Base-by-base conservation (phyloP, 2,797 vertebrate species). In the Trachurus trachurus region DNA sequence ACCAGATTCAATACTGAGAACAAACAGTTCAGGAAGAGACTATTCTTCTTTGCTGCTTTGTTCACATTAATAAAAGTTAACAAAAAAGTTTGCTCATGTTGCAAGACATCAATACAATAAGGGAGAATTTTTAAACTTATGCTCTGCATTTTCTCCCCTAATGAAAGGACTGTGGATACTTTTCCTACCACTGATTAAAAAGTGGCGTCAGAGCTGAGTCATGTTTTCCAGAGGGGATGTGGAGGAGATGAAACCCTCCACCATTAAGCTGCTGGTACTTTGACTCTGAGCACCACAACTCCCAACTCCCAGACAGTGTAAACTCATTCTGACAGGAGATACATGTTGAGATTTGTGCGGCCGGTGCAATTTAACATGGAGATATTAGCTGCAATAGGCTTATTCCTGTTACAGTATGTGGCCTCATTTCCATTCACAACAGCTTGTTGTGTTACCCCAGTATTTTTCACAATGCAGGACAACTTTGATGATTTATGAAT, bases 401-500 rank as follows among this genome's bases (percentile, higher is more conserved):
- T 49, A 7, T 8, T 0, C 21, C 47, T 40, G 0, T 54, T 64
- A 39, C 17, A 61, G 22, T 42, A 15, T 22, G 21, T 71, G 60
- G 39, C 71, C 57, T 76, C 10, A 45, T 81, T 85, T 71, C 10
- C 37, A 76, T 81, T 44, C 63, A 54, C 19, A 62, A 67, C 49
- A 56, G 42, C 57, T 64, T 71, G 53, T 29, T 80, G 52, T 50
- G 53, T 71, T 66, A 45, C 5, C 39, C 8, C 39, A 7, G 17
- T 56, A 47, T 76, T 78, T 81, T 62, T 74, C 65, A 86, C 80
- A 80, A 87, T 75, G 72, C 45, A 47, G 75, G n/a, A 22, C 39
- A 72, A 71, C 80, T 87, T 86, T 84, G 70, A 88, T 89, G 69
- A 86, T 84, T 86, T 79, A 81, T 90, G 74, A 86, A 85, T 80